Evolutionary conservation across 2,888 invertebrate genomes (phyloP).

Genomic region (Drosophila koepferae): DNA sequence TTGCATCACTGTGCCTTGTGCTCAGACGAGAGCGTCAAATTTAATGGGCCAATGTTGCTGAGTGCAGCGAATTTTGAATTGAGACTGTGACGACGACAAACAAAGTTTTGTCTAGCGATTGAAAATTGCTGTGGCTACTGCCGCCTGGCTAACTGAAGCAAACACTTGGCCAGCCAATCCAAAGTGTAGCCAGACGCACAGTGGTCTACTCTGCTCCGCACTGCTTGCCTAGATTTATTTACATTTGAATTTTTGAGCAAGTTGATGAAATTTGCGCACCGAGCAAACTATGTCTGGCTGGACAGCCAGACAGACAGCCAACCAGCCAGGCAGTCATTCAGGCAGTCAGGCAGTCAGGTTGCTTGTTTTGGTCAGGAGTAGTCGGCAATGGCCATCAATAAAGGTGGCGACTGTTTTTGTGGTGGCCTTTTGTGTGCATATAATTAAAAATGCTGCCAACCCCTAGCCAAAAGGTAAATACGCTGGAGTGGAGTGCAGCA

Average conservation of each 20-base stretch:
- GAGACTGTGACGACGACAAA: constrained; percentile 53
- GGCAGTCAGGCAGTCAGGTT: constrained; percentile 5
- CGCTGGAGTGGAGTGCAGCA: neutral
- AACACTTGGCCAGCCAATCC: constrained; percentile 60
- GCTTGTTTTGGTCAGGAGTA: constrained; percentile 27
- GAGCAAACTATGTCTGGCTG: constrained; percentile 66
- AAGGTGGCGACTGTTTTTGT: constrained; percentile 79
- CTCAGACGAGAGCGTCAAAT: constrained; percentile 6
- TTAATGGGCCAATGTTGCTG: constrained; percentile 66
- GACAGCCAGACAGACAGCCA: neutral
- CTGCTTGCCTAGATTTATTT: constrained; percentile 71
- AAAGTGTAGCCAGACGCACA: constrained; percentile 27
- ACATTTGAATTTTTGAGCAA: constrained; percentile 81
- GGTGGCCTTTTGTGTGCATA: constrained; percentile 78
- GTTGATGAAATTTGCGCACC: constrained; percentile 75
- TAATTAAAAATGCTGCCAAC: constrained; percentile 76
- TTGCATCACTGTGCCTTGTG: constrained; percentile 26
- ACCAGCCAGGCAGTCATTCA: neutral
- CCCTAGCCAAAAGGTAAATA: constrained; percentile 67
- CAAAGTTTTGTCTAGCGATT: constrained; percentile 78
- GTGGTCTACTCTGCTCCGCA: constrained; percentile 24
- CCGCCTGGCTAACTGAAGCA: constrained; percentile 41
- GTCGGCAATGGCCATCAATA: constrained; percentile 71
- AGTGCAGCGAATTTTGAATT: constrained; percentile 67
- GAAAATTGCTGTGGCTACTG: constrained; percentile 78